These are phyloP conservation scores for Myotis davidii DNA, from an alignment of 2,113 vertebrate genomes.

Conservation along the genomic window DNA sequence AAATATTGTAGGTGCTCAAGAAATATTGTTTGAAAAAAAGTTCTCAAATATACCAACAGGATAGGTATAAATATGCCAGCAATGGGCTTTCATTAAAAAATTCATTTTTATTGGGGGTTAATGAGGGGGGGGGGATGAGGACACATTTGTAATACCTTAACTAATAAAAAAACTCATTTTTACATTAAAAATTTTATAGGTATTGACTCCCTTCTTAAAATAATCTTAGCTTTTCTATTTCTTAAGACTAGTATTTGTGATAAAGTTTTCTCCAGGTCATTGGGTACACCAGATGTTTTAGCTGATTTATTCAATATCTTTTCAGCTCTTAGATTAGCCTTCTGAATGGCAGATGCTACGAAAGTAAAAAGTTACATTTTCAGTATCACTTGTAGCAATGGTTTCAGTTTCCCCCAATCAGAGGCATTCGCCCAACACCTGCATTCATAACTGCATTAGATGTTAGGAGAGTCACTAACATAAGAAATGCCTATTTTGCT, in stretches of 20 bases:
- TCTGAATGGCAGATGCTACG: not conserved
- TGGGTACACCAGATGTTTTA: not conserved
- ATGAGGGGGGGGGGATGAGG: too few relatives aligned
- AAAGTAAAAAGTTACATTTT: not conserved
- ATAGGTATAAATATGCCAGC: not conserved
- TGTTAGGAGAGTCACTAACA: not conserved
- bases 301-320: not conserved
- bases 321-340: not conserved
- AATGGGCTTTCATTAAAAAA: not conserved
- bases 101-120: not conserved
- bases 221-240: not conserved
- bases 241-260: not conserved
- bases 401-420: not conserved
- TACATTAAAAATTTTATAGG: not conserved
- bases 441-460: not conserved
- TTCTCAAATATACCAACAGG: not conserved
- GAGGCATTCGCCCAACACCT: not conserved
- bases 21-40: conserved; percentile 32
- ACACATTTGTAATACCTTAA: too few relatives aligned
- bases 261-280: not conserved
- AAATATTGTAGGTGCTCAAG: not conserved
- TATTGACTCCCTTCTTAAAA: conserved; percentile 14
- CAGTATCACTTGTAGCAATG: not conserved
- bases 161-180: too few relatives aligned
- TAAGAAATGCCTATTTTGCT: not conserved